Percentiles rank a stretch among this genome's conserved stretches.
These are phyloP conservation scores for Berghia stephanieae DNA, from an alignment of 1,140 invertebrate genomes.

Conservation along the genomic window DNA sequence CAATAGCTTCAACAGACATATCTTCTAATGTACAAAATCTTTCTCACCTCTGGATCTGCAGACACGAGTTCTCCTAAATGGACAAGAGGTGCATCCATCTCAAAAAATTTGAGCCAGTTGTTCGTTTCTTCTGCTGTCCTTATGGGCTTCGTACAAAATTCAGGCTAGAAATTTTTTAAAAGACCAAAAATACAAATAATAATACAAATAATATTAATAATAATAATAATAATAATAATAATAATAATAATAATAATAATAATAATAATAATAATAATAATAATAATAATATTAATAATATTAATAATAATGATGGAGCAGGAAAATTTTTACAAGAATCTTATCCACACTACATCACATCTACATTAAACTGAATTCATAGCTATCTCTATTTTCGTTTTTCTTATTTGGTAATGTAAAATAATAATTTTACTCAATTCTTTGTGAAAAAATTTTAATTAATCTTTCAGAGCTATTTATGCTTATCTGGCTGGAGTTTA, in stretches of 20 bases:
- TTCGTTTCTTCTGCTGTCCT: constrained; percentile 79
- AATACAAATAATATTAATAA: neutral
- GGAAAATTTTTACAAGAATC: no score
- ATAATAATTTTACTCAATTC: no score
- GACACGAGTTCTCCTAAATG: constrained; percentile 89
- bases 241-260: neutral
- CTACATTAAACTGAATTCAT: no score
- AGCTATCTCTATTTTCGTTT: no score
- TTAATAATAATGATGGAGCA: neutral
- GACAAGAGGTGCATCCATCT: constrained; percentile 86
- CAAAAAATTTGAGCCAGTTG: constrained; percentile 90
- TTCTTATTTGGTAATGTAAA: no score
- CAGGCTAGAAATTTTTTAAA: constrained; percentile 72
- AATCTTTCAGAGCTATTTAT: no score
- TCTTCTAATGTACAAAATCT: neutral
- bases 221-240: neutral
- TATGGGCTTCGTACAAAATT: constrained; percentile 83
- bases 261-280: no score
- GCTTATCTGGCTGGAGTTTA: no score
- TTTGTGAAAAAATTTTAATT: no score
- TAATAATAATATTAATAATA: no score
- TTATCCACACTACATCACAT: no score
- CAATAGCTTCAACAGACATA: neutral
- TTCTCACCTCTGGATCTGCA: constrained; percentile 75
- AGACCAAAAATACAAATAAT: neutral